Evolutionary conservation across 2,888 invertebrate genomes (phyloP), one percentile per base, ranked within the genome.

Genomic region (Ectemnius cavifrons): DNA sequence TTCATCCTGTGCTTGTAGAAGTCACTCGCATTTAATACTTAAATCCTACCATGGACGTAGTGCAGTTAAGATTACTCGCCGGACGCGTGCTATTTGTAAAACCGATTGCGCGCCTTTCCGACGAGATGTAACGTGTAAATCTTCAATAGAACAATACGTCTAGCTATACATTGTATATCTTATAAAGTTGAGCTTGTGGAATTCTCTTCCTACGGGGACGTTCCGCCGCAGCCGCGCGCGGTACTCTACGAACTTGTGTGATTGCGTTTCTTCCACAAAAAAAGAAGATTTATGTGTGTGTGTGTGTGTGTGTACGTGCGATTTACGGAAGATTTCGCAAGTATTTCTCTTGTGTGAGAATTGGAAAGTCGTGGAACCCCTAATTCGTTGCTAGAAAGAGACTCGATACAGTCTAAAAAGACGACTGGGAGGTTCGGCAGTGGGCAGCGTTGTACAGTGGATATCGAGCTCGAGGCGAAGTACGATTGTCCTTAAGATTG

Each of bases 401-500:
- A 16, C n/a, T 52, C 52, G 52, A 52, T 52, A 16, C 37, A 52
- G 52, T 52, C 16, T 11, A 23, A 14, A 16, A 52, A 14, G 52
- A 52, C 1, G 52, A 16, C 16, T 52, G 52, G 16, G 16, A 14
- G 52, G 16, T 52, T 47, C 16, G 52, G 52, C 52, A 52, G 52
- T 52, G 52, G 5, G 16, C 16, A 52, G 52, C 16, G 52, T 52
- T 52, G 52, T 52, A 16, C 52, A 16, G 16, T 52, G 8, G 28
- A 18, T 14, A 13, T 63, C 67, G 67, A 28, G 58, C 49, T 67
- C 23, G 61, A 69, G 73, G 63, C 67, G 67, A 61, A 64, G 60
- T 28, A 66, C 81, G 81, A 81, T 81, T 81, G 81, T 81, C 77
- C 73, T 77, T 37, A 23, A 57, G 37, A 37, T 37, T 37, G 37